Percentiles rank a stretch among this genome's conserved stretches.
Conservation (phyloP, 2,888 invertebrate genomes). For the Plebejus anna region DNA sequence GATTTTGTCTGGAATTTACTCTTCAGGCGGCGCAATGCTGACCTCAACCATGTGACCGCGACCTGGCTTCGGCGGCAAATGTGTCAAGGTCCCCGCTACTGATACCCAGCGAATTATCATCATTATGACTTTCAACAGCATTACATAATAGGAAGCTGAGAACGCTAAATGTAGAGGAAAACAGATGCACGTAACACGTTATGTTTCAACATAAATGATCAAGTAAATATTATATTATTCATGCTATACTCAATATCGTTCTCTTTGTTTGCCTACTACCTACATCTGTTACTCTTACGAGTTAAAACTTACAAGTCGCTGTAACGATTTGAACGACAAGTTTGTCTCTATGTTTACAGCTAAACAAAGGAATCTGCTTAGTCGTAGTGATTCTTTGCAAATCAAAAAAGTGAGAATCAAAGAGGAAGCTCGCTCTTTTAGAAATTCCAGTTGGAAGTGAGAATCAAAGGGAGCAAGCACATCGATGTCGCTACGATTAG, state of each 20-base stretch:
- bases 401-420: not conserved
- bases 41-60: constrained; percentile 8
- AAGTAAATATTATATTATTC: too few relatives aligned
- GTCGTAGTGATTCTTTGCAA: not conserved
- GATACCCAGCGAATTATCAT: constrained; percentile 4
- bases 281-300: not conserved
- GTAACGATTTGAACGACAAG: too few relatives aligned
- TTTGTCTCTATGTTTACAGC: not conserved
- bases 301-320: too few relatives aligned
- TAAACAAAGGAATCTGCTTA: not conserved
- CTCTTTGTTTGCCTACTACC: not conserved
- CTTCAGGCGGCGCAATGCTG: not conserved
- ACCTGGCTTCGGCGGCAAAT: constrained; percentile 1
- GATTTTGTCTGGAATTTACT: not conserved
- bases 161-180: not conserved
- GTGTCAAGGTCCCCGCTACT: constrained; percentile 11
- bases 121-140: not conserved
- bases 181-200: not conserved
- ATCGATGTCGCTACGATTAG: not conserved
- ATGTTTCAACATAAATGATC: not conserved
- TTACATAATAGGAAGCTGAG: not conserved
- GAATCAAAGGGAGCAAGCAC: constrained; percentile 12
- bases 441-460: not conserved
- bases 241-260: too few relatives aligned
- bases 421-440: not conserved